Evolutionary conservation across 1,140 invertebrate species (phyloP).

Genomic region (Cydia pomonella): DNA sequence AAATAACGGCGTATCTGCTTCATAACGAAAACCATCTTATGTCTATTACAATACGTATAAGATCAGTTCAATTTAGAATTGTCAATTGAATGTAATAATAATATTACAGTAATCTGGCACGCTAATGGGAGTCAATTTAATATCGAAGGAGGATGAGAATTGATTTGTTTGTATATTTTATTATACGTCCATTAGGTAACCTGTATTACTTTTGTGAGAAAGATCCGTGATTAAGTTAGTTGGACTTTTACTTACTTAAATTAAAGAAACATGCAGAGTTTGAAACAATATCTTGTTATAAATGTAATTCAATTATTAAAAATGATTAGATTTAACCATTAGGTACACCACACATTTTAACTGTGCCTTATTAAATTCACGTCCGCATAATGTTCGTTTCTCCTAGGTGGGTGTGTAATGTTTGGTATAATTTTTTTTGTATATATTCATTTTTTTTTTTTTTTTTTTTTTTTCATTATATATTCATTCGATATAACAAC

Average conservation of each 20-base stretch:
- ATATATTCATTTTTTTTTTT: too few relatives aligned
- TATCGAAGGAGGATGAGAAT: not conserved
- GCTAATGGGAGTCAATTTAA: constrained; percentile 19
- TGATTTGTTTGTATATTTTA: constrained; percentile 16
- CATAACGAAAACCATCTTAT: not conserved
- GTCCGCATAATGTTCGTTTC: not conserved
- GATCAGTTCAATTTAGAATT: not conserved
- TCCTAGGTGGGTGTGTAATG: not conserved
- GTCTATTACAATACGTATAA: not conserved
- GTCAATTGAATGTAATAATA: constrained; percentile 24
- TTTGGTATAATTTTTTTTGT: too few relatives aligned
- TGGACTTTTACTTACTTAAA: not conserved
- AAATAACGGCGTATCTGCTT: not conserved
- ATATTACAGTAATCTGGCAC: constrained; percentile 11
- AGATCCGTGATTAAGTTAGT: not conserved
- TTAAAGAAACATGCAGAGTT: too few relatives aligned
- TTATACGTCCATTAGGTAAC: not conserved
- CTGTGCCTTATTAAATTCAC: too few relatives aligned
- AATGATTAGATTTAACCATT: too few relatives aligned
- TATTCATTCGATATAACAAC: too few relatives aligned
- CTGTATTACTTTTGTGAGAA: not conserved
- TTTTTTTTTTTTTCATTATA: too few relatives aligned
- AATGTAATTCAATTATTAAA: too few relatives aligned
- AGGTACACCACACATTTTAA: too few relatives aligned
- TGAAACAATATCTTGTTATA: too few relatives aligned